Conservation (phyloP, 2,797 vertebrate genomes). For the Sandelia bainsii region DNA sequence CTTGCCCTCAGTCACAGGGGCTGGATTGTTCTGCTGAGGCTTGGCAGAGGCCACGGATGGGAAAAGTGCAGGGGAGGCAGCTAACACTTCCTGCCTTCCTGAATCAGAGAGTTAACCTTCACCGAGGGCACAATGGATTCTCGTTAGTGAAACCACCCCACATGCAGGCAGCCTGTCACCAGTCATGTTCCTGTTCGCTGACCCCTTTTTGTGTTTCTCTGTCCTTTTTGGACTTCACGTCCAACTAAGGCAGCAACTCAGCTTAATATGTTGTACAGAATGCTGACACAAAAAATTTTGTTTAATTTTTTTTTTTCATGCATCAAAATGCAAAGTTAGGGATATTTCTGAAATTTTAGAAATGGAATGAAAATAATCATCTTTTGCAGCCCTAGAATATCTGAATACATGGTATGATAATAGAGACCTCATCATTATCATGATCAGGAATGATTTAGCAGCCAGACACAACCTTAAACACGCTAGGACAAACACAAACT, state of each 20-base stretch:
- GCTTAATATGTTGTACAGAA: slow-evolving; percentile 9
- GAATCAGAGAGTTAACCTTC: slow-evolving; percentile 82
- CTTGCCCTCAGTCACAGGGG: slow-evolving; percentile 73
- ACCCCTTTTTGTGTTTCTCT: slow-evolving; percentile 59
- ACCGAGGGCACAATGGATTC: slow-evolving; percentile 76
- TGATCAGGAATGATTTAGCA: neutral
- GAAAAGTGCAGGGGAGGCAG: slow-evolving; percentile 82
- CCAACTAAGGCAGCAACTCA: slow-evolving; percentile 32
- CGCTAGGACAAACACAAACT: slow-evolving; percentile 15
- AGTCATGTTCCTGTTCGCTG: slow-evolving; percentile 67
- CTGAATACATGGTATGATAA: neutral
- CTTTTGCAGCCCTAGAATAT: too few species aligned
- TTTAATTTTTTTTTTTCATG: too few species aligned
- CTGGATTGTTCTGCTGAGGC: slow-evolving; percentile 79
- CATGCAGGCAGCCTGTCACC: slow-evolving; percentile 73
- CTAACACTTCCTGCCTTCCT: slow-evolving; percentile 80
- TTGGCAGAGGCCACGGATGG: slow-evolving; percentile 80
- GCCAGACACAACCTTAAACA: slow-evolving; percentile 8
- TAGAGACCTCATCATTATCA: neutral
- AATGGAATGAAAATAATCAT: too few species aligned
- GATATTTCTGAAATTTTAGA: too few species aligned
- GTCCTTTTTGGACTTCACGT: slow-evolving; percentile 48
- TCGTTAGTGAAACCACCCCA: slow-evolving; percentile 76
- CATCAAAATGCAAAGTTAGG: too few species aligned
- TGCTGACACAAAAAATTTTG: neutral